Evolutionary conservation across 2,888 invertebrate species (phyloP).

Genomic region (Mythimna lalbum): DNA sequence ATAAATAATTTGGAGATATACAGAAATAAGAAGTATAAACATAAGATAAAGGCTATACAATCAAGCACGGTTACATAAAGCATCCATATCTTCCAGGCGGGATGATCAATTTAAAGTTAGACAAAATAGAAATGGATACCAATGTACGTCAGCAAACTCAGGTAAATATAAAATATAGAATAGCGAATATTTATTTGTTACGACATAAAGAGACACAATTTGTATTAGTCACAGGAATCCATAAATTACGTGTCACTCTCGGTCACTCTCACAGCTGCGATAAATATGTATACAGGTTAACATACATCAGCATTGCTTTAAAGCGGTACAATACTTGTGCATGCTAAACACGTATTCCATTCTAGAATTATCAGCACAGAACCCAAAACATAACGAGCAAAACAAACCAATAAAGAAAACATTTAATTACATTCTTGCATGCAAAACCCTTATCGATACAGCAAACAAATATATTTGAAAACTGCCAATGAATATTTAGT

Average conservation of each 20-base stretch:
- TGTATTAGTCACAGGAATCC: neutral
- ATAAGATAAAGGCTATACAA: neutral
- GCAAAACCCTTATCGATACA: constrained; percentile 37
- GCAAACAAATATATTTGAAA: constrained; percentile 37
- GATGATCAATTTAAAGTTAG: neutral
- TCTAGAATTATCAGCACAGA: constrained; percentile 16
- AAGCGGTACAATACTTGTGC: constrained; percentile 20
- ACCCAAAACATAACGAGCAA: constrained; percentile 26
- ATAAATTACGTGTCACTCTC: neutral
- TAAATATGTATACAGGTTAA: neutral
- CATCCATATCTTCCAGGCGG: neutral
- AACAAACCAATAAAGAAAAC: constrained; percentile 52
- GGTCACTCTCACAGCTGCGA: neutral
- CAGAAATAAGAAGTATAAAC: neutral
- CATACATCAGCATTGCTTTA: neutral
- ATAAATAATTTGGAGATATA: too few relatives aligned
- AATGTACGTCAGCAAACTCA: neutral
- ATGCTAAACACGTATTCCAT: constrained; percentile 4
- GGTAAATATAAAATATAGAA: neutral
- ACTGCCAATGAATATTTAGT: constrained; percentile 47
- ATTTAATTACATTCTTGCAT: constrained; percentile 57
- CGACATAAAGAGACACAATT: neutral
- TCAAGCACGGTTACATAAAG: neutral
- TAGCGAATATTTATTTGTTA: constrained; percentile 1
- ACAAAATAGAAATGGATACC: neutral